These are phyloP conservation scores for Pocota personata DNA, from an alignment of 2,888 invertebrate genomes.

Conservation along the genomic window DNA sequence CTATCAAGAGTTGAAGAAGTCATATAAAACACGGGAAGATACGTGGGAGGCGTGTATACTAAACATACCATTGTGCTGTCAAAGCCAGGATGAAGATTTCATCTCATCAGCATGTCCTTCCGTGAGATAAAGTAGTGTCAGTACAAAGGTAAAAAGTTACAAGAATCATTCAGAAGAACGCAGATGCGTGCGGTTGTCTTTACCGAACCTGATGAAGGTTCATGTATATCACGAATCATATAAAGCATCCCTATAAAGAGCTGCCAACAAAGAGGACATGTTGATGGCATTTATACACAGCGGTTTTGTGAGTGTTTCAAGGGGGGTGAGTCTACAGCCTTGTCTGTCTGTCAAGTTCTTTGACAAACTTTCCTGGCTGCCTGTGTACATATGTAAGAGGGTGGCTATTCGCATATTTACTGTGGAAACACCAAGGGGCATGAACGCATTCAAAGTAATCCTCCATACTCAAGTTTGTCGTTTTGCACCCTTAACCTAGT, in stretches of 20 bases:
- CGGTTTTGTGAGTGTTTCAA: background rate
- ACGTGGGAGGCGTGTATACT: background rate
- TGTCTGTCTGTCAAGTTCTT: slow-evolving; percentile 35
- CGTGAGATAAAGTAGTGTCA: slow-evolving; percentile 6
- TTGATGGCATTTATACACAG: slow-evolving; percentile 42
- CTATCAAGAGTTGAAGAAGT: slow-evolving; percentile 8
- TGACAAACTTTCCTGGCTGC: slow-evolving; percentile 1
- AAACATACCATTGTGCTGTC: slow-evolving; percentile 48
- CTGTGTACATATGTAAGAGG: background rate
- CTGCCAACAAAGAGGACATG: slow-evolving; percentile 49
- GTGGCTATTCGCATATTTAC: slow-evolving; percentile 1
- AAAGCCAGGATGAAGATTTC: slow-evolving; percentile 58
- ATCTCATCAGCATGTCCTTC: slow-evolving; percentile 41
- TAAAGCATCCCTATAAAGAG: slow-evolving; percentile 31
- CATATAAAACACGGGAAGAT: background rate
- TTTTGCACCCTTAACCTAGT: slow-evolving; percentile 46
- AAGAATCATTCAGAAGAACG: slow-evolving; percentile 35
- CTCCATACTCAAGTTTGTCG: slow-evolving; percentile 19
- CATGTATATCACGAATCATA: slow-evolving; percentile 48
- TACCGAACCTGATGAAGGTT: slow-evolving; percentile 42
- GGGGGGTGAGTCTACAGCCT: background rate
- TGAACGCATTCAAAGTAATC: slow-evolving; percentile 57
- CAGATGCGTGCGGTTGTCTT: slow-evolving; percentile 30
- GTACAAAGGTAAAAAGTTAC: slow-evolving; percentile 49
- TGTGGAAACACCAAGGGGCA: slow-evolving; percentile 10